Evolutionary conservation across 1,140 invertebrate species (phyloP).

Genomic region (Drosophila pallidifrons): DNA sequence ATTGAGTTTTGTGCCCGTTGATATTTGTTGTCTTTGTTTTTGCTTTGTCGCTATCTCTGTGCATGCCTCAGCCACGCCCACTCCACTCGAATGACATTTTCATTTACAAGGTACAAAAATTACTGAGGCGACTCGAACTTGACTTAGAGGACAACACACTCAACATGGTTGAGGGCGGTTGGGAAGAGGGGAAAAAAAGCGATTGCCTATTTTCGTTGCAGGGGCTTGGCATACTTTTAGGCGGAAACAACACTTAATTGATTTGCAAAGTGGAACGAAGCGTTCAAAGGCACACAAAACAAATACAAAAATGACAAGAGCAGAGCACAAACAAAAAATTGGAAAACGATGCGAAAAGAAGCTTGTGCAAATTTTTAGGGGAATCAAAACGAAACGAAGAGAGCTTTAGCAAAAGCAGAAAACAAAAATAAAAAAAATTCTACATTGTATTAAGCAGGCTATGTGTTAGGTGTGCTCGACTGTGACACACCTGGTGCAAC

Average conservation of each 20-base stretch:
- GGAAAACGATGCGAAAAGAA: conserved; percentile 27
- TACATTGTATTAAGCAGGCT: neutral
- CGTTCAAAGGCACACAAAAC: conserved; percentile 46
- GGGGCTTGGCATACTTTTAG: conserved; percentile 51
- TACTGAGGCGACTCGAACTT: conserved; percentile 36
- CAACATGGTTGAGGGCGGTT: neutral
- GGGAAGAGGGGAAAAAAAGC: conserved; percentile 23
- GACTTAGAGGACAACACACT: neutral
- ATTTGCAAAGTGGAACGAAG: conserved; percentile 72
- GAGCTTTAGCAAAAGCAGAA: neutral
- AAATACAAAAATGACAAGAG: conserved; percentile 13
- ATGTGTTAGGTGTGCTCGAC: neutral
- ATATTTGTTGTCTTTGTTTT: no score
- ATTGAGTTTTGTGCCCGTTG: neutral
- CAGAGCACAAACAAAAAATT: conserved; percentile 6
- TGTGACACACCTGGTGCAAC: neutral
- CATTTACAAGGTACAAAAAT: conserved; percentile 60
- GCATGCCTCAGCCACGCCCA: neutral
- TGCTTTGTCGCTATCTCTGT: neutral
- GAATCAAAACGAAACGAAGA: conserved; percentile 17
- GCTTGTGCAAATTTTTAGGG: conserved; percentile 28
- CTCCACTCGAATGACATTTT: conserved; percentile 50
- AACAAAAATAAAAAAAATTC: neutral
- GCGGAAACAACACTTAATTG: conserved; percentile 76
- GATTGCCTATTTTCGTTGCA: conserved; percentile 18